A percentile compares a stretch with the other conserved stretches of the same genome.
Evolutionary conservation across 2,888 invertebrate genomes (phyloP).

Genomic region (Parochlus steinenii): DNA sequence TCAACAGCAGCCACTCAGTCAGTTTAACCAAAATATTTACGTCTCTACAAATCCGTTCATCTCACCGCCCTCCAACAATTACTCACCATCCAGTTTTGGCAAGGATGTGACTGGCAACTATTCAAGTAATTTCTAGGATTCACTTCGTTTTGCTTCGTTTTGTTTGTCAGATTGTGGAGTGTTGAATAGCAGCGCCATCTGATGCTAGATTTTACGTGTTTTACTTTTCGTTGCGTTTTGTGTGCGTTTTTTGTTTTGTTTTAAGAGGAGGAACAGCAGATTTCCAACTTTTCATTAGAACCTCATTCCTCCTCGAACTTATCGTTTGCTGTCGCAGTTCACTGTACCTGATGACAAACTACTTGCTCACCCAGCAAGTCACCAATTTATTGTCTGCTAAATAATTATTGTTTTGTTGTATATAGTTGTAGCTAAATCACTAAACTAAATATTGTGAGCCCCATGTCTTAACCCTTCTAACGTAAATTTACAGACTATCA

Average conservation of each 20-base stretch:
- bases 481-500: constrained; percentile 15
- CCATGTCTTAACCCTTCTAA: no score
- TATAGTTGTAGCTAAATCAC: no score
- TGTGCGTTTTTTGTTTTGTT: neutral
- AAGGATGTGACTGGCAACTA: constrained; percentile 15
- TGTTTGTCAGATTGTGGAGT: constrained; percentile 1
- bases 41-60: constrained; percentile 31
- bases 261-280: neutral
- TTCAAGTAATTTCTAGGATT: constrained; percentile 8
- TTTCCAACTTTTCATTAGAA: neutral
- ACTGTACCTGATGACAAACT: no score
- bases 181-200: no score
- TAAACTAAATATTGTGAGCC: no score
- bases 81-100: constrained; percentile 20
- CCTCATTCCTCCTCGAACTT: neutral
- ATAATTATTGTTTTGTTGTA: no score
- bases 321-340: constrained; percentile 19
- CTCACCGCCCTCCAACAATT: constrained; percentile 14
- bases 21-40: constrained; percentile 26
- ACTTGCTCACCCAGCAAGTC: no score
- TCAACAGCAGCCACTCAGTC: constrained; percentile 12
- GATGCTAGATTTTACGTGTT: no score
- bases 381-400: no score
- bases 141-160: neutral
- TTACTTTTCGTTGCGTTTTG: no score